Conservation (phyloP, 2,888 invertebrate species). For the Tenthredo distinguenda region DNA sequence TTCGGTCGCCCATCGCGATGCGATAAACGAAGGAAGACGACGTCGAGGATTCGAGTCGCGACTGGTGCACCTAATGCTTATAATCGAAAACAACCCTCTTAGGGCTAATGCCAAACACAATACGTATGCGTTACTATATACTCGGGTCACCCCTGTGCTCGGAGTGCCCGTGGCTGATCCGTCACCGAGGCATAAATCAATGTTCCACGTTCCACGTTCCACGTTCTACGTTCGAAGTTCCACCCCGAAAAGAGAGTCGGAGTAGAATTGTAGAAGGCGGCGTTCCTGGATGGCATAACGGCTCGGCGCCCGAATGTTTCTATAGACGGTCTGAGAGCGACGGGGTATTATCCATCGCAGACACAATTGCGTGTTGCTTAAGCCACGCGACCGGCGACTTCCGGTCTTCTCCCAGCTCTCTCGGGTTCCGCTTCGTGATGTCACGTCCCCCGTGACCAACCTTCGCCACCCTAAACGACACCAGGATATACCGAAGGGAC, state of each 20-base stretch:
- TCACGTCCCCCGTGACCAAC: slow-evolving; percentile 65
- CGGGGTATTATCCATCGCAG: slow-evolving; percentile 65
- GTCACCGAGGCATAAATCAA: slow-evolving; percentile 73
- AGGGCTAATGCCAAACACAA: slow-evolving; percentile 52
- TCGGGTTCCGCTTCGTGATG: slow-evolving; percentile 75
- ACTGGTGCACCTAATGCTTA: slow-evolving; percentile 51
- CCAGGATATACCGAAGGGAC: slow-evolving; percentile 27
- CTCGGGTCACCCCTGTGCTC: background rate
- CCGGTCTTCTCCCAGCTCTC: slow-evolving; percentile 76
- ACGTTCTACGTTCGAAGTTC: background rate
- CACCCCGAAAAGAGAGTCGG: slow-evolving; percentile 21
- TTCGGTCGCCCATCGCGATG: background rate
- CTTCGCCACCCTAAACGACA: slow-evolving; percentile 46
- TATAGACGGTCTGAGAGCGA: slow-evolving; percentile 25
- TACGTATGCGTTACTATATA: background rate
- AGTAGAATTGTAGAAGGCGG: slow-evolving; percentile 26
- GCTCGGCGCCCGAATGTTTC: slow-evolving; percentile 7
- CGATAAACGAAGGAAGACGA: background rate
- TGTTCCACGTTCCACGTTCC: slow-evolving; percentile 62
- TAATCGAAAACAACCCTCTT: slow-evolving; percentile 57
- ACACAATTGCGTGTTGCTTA: slow-evolving; percentile 78
- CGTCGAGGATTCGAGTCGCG: background rate
- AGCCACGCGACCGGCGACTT: slow-evolving; percentile 78
- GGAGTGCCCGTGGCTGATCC: slow-evolving; percentile 61
- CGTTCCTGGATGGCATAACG: slow-evolving; percentile 12